Percentiles rank a stretch among this genome's conserved stretches.
These are phyloP conservation scores for Imbricaverruca yamaguchii DNA, from an alignment of 2,888 invertebrate species.

Conservation along the genomic window DNA sequence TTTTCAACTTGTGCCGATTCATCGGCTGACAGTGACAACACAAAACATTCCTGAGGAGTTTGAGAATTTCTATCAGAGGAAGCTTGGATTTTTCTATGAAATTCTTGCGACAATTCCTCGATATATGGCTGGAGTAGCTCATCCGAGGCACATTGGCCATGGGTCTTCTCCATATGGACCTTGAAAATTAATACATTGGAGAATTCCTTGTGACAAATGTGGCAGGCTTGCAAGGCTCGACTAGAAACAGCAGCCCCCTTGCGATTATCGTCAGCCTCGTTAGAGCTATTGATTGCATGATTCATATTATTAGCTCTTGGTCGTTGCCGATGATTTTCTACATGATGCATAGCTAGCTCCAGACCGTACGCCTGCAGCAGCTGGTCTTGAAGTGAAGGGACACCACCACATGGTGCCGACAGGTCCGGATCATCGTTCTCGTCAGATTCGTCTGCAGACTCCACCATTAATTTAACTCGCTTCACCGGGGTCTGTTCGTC, in stretches of 20 bases:
- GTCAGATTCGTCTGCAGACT: too few species aligned
- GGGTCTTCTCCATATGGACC: conserved; percentile 91
- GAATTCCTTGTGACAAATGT: conserved; percentile 85
- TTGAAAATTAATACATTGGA: conserved; percentile 92
- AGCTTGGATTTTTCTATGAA: not conserved
- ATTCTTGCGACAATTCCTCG: conserved; percentile 60
- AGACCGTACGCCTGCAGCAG: conserved; percentile 87
- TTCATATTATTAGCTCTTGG: conserved; percentile 32
- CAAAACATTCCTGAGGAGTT: too few species aligned
- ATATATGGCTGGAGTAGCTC: conserved; percentile 85
- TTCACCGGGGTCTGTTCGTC: too few species aligned
- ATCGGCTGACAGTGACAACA: too few species aligned
- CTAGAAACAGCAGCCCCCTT: conserved; percentile 48
- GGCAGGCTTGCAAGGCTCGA: conserved; percentile 73
- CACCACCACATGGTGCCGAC: too few species aligned
- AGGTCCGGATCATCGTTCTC: too few species aligned
- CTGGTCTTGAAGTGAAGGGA: conserved; percentile 61
- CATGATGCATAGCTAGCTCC: conserved; percentile 93
- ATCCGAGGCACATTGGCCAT: conserved; percentile 79
- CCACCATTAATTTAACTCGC: too few species aligned
- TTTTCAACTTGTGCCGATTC: too few species aligned
- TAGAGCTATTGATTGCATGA: too few species aligned
- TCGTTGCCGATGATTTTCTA: conserved; percentile 63
- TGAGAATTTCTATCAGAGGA: too few species aligned
- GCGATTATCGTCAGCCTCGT: too few species aligned